These are phyloP conservation scores for Benthochromis sp. DNA, from an alignment of 2,113 vertebrate species.

Conservation along the genomic window DNA sequence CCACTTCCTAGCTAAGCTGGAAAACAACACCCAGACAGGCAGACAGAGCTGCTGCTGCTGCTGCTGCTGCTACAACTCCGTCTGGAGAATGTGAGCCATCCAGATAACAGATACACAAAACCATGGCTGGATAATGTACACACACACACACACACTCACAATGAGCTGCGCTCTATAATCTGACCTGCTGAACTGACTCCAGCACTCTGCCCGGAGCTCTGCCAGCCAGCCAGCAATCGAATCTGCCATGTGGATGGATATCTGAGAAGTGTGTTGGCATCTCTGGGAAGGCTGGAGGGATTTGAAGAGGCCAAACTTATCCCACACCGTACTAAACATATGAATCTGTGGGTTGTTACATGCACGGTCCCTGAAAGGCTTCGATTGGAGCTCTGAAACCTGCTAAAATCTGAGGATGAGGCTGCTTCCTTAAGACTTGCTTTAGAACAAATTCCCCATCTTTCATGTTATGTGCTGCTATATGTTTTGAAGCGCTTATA, in stretches of 20 bases:
- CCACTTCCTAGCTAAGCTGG: neutral
- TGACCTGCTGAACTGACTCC: slow-evolving; percentile 51
- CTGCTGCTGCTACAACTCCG: neutral
- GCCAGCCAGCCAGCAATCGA: slow-evolving; percentile 47
- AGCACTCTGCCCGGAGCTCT: slow-evolving; percentile 24
- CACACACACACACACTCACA: neutral
- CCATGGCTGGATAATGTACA: neutral
- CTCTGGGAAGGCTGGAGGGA: slow-evolving; percentile 33
- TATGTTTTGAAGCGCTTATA: neutral
- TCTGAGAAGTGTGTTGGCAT: slow-evolving; percentile 61
- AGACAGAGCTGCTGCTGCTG: neutral
- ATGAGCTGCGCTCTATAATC: slow-evolving; percentile 20
- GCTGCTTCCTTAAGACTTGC: neutral
- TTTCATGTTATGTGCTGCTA: neutral
- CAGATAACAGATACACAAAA: slow-evolving; percentile 19
- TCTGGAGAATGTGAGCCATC: slow-evolving; percentile 17
- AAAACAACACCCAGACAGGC: slow-evolving; percentile 20
- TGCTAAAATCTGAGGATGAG: neutral
- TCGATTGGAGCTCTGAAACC: neutral
- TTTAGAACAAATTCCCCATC: neutral
- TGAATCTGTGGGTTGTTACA: slow-evolving; percentile 6
- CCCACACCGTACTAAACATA: slow-evolving; percentile 41
- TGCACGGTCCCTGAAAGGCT: neutral
- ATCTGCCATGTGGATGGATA: slow-evolving; percentile 61
- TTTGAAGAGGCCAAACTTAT: slow-evolving; percentile 53